Evolutionary conservation across 1,140 invertebrate species (phyloP), one percentile per base, ranked within the genome.

Genomic region (Pararge aegeria): DNA sequence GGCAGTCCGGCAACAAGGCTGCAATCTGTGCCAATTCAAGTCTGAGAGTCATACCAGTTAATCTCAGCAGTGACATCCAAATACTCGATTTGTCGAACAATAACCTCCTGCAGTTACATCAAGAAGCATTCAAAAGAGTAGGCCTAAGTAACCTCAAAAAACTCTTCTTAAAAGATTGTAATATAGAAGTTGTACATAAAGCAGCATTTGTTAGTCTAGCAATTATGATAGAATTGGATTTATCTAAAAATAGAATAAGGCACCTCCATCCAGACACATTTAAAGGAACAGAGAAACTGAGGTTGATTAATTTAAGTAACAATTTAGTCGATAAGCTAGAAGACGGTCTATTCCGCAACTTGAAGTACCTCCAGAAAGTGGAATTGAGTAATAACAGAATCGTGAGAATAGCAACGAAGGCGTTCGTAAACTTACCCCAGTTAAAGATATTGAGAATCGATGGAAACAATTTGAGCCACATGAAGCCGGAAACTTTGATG

Each of bases 201-300:
- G 91, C 93, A 42, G 95, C 96, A 0, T 97, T 98, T 78, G 91
- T 92, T 40, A 93, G 93, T 0, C 87, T 98, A 30, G 91, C 92
- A 40, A 95, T 97, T 50, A 91, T 98, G 42, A 95, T 97, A 30
- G 96, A 97, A 82, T 88, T 98, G 27, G 96, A 98, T 80, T 85
- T 98, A 37, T 96, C 95, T 0, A 91, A 92, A 52, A 98, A 98
- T 75, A 89, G 88, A 5, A 94, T 98, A 19, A 83, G 85, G 12
- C 92, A 91, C 9, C 83, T 98, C 0, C 91, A 95, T 52, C 93
- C 93, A 0, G 93, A 93, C 30, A 95, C 94, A 0, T 97, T 98
- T 73, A 86, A 89, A 30, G 92, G 94, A 20, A 94, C 94, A 2
- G 91, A 92, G 59, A 93, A 93, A 69, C 80, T 97, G 3, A 90